These are phyloP conservation scores for Caenorhabditis sp. DNA, from an alignment of 2,888 invertebrate species.

Conservation along the genomic window DNA sequence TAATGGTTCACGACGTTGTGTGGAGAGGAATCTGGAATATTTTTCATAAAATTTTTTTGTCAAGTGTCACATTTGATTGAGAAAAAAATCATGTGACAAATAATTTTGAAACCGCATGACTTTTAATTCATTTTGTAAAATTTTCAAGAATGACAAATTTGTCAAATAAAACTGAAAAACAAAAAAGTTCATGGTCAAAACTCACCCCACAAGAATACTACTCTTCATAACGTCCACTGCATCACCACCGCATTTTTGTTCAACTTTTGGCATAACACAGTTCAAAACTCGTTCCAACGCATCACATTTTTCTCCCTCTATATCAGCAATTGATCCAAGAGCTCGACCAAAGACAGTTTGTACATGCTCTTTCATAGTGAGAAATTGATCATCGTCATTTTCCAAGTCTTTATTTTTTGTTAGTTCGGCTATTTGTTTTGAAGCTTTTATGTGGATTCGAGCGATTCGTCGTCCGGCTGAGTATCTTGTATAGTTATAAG, in stretches of 20 bases:
- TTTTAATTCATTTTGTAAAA: no score
- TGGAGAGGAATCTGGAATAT: conserved; percentile 34
- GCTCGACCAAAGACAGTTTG: conserved; percentile 38
- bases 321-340: conserved; percentile 31
- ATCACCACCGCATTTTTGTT: conserved; percentile 40
- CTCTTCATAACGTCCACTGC: conserved; percentile 30
- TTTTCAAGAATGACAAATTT: no score
- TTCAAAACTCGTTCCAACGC: conserved; percentile 35
- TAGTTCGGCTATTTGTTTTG: conserved; percentile 31
- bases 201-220: conserved; percentile 44
- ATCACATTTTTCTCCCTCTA: conserved; percentile 49
- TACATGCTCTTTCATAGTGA: conserved; percentile 43
- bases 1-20: conserved; percentile 40
- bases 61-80: background rate
- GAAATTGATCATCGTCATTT: conserved; percentile 43
- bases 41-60: background rate
- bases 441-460: conserved; percentile 33
- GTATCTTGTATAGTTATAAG: conserved; percentile 48
- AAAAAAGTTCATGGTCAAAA: no score
- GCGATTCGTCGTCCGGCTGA: conserved; percentile 45
- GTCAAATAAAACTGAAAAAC: background rate
- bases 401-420: conserved; percentile 48
- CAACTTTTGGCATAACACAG: conserved; percentile 42
- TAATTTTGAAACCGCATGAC: background rate
- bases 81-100: background rate